A percentile compares a stretch with the other conserved stretches of the same genome.
These are phyloP conservation scores for Lysandra coridon DNA, from an alignment of 2,888 invertebrate species.

Conservation along the genomic window DNA sequence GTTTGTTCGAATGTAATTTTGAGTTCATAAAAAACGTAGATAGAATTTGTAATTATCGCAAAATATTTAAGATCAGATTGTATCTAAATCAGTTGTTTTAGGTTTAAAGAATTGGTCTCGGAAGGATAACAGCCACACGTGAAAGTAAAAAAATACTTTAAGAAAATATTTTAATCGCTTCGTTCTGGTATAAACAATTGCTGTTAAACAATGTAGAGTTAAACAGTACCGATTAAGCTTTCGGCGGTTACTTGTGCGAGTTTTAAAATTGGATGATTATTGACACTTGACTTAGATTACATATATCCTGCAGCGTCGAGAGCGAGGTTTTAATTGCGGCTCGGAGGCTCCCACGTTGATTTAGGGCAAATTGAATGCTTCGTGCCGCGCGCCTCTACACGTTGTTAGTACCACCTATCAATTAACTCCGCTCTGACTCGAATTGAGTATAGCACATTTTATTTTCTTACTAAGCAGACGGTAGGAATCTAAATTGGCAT, in stretches of 20 bases:
- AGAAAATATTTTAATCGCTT: slow-evolving; percentile 25
- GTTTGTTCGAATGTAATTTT: not conserved
- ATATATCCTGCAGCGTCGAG: slow-evolving; percentile 55
- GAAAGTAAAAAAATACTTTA: not conserved
- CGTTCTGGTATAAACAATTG: not conserved
- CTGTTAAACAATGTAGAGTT: slow-evolving; percentile 40
- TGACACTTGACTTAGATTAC: slow-evolving; percentile 58
- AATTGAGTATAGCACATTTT: slow-evolving; percentile 38
- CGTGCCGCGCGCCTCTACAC: slow-evolving; percentile 54
- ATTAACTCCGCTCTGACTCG: slow-evolving; percentile 53
- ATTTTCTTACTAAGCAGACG: slow-evolving; percentile 31
- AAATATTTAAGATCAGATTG: not conserved
- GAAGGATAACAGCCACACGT: no score
- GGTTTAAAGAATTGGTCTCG: not conserved
- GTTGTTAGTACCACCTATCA: slow-evolving; percentile 61
- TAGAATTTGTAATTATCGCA: not conserved
- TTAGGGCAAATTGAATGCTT: slow-evolving; percentile 70
- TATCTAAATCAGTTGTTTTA: not conserved
- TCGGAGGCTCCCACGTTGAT: slow-evolving; percentile 57
- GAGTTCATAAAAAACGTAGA: not conserved
- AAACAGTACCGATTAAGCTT: slow-evolving; percentile 37
- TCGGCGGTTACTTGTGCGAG: slow-evolving; percentile 43
- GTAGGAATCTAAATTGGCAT: slow-evolving; percentile 14
- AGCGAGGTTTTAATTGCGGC: slow-evolving; percentile 64
- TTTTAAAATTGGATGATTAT: slow-evolving; percentile 53